phyloP scores from a whole-genome alignment of 2,797 vertebrate genomes.

The Enoplosus armatus region DNA sequence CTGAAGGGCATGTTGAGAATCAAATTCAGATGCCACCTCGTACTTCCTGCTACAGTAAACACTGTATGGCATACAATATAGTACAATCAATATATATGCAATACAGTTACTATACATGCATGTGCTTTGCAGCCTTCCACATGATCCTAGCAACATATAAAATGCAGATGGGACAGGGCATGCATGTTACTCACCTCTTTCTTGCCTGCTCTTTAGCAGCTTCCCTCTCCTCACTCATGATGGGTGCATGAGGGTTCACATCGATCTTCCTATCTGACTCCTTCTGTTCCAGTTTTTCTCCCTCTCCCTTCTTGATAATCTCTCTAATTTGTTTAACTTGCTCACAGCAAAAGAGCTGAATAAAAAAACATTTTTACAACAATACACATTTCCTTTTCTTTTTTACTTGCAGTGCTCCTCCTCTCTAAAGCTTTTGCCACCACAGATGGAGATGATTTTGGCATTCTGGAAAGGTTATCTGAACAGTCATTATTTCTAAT shows the following conservation, averaged over 20 bases:
- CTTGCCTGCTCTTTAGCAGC: constrained; percentile 25
- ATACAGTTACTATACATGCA: background rate
- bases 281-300: constrained; percentile 35
- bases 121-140: background rate
- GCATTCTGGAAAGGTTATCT: constrained; percentile 39
- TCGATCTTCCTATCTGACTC: constrained; percentile 54
- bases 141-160: background rate
- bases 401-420: background rate
- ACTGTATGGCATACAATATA: background rate
- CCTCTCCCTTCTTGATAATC: constrained; percentile 48
- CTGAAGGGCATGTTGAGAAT: constrained; percentile 12
- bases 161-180: constrained; percentile 8
- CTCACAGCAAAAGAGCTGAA: constrained; percentile 60
- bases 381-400: constrained; percentile 4
- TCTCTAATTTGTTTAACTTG: constrained; percentile 53
- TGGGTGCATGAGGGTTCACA: constrained; percentile 39
- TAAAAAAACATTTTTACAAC: constrained; percentile 34
- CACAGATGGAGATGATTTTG: constrained; percentile 37
- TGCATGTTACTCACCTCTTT: constrained; percentile 48
- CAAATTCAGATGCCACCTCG: background rate
- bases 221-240: constrained; percentile 47
- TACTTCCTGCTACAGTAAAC: constrained; percentile 13
- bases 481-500: constrained; percentile 42
- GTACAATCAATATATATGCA: constrained; percentile 12
- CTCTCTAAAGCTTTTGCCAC: background rate